Evolutionary conservation across 2,113 vertebrate species (phyloP).

Genomic region (Sakesphorus luctuosus): DNA sequence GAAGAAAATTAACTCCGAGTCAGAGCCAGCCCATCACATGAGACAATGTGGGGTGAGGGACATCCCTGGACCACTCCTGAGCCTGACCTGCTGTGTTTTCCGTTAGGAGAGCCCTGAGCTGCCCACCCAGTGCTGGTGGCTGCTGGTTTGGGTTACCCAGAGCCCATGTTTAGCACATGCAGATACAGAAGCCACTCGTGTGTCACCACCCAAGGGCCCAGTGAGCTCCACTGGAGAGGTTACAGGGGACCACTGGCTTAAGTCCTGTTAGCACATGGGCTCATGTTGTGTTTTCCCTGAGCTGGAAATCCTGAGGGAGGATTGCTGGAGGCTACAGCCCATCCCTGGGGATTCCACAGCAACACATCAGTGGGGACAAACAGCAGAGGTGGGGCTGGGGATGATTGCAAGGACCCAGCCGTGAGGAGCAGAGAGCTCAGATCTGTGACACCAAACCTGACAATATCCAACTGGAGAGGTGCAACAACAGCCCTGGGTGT

Average conservation of each 20-base stretch:
- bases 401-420: neutral
- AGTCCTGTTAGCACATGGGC: neutral
- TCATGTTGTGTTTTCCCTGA: neutral
- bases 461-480: neutral
- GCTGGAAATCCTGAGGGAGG: neutral
- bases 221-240: neutral
- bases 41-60: neutral
- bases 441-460: fast-evolving
- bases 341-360: neutral
- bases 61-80: neutral
- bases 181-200: neutral
- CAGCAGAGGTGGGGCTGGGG: neutral
- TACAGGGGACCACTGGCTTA: neutral
- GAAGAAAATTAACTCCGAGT: neutral
- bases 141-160: neutral
- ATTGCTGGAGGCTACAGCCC: neutral
- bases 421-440: neutral
- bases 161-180: neutral
- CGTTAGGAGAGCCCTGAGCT: neutral
- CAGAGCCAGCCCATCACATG: neutral
- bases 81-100: neutral
- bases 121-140: neutral
- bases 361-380: neutral
- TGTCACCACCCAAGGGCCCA: fast-evolving
- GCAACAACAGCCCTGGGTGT: fast-evolving